Percentiles rank a stretch among this genome's conserved stretches.
phyloP scores from a whole-genome alignment of 2,797 vertebrate species.

The Hyperoplus lanceolatus region DNA sequence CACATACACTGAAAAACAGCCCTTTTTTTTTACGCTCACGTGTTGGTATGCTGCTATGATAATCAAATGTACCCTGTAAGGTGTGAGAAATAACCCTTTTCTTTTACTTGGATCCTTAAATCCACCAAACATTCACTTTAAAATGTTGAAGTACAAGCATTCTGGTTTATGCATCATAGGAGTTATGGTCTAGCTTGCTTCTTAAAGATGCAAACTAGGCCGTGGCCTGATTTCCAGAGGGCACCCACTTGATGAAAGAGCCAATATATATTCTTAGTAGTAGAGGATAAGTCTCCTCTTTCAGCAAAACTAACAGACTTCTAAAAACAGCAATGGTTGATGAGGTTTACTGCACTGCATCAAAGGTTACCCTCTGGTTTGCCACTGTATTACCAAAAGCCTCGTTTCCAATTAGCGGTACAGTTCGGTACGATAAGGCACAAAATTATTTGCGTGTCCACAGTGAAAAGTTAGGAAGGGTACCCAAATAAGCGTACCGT shows the following conservation, averaged over 20 bases:
- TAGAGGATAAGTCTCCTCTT: slow-evolving; percentile 10
- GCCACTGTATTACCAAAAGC: not conserved
- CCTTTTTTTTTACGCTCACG: slow-evolving; percentile 30
- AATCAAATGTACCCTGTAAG: not conserved
- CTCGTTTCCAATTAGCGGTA: no score
- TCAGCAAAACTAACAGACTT: not conserved
- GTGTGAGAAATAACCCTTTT: not conserved
- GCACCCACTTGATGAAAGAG: not conserved
- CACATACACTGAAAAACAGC: not conserved
- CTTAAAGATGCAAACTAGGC: slow-evolving; percentile 14
- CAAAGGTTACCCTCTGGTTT: not conserved
- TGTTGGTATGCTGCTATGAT: slow-evolving; percentile 4
- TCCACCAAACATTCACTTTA: not conserved
- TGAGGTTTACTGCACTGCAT: not conserved
- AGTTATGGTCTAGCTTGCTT: not conserved
- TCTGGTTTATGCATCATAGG: not conserved
- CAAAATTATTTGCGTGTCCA: no score
- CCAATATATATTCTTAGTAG: not conserved
- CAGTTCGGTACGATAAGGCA: no score
- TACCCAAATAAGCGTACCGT: no score
- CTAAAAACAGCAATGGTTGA: slow-evolving; percentile 11
- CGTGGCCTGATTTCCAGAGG: slow-evolving; percentile 8
- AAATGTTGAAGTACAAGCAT: not conserved
- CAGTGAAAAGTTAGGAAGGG: no score
- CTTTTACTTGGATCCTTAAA: not conserved